Evolutionary conservation across 2,113 vertebrate species (phyloP), one percentile per base, ranked within the genome.

Genomic region (Poeciliopsis prolifica): DNA sequence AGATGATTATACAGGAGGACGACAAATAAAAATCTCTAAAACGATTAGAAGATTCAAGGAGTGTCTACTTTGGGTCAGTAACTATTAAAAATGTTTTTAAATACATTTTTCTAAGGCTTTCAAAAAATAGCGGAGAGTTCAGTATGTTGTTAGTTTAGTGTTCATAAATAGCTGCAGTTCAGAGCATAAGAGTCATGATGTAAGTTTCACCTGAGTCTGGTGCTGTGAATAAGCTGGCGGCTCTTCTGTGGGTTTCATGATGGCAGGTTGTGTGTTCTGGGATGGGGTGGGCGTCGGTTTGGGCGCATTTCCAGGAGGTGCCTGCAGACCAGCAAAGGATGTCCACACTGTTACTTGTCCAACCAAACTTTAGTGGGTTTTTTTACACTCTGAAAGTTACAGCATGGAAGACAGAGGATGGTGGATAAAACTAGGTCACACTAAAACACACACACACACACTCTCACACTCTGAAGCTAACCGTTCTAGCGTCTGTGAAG

Each of bases 221-320:
- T 87, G 91, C 82, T 97, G 96, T 68, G 97, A 95, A 84, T 98
- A 98, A 58, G 97, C 95, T 58, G 96, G 95, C 1, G 97, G 95
- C 66, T 99, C 98, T 92, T 99, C 98, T 63, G 98, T 99, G 61
- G 97, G 98, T 86, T 99, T 99, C 98, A 99, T 99, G 94, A 99
- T 99, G 92, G 98, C 98, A 85, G 98, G 98, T 79, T 99, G 98
- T 68, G 98, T 98, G 92, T 96, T 98, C 85, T 93, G 91, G 62
- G 91, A 14, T 37, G 97, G 95, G 72, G 95, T 93, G 51, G 95
- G 94, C 63, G 95, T 90, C 87, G 95, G 94, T 95, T 97, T 98
- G 88, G 95, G 94, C 81, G 93, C 94, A 84, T 95, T 95, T 87
- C 96, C 96, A 73, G 96, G 95, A 37, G 95, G 94, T 77, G 96